Evolutionary conservation across 2,888 invertebrate species (phyloP).

Genomic region (Camptogramma bilineatum): DNA sequence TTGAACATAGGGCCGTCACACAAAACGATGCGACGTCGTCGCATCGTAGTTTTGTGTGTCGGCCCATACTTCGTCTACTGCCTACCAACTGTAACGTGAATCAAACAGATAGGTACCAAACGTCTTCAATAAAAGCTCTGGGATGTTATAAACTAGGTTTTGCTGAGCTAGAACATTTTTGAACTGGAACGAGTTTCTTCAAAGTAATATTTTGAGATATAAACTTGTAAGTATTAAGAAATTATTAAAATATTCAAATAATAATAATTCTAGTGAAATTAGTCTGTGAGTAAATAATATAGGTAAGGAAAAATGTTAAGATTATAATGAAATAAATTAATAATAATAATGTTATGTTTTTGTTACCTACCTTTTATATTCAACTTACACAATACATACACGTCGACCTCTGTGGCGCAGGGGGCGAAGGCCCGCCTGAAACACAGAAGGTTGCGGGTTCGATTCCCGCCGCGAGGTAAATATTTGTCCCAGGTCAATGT

Average conservation of each 20-base stretch:
- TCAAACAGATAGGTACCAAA: slow-evolving; percentile 16
- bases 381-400: neutral
- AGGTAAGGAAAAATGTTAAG: slow-evolving; percentile 83
- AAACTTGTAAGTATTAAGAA: slow-evolving; percentile 78
- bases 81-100: slow-evolving; percentile 35
- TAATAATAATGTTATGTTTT: slow-evolving; percentile 54
- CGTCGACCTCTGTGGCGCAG: too few species aligned
- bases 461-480: too few species aligned
- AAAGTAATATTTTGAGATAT: slow-evolving; percentile 74
- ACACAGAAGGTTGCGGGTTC: too few species aligned
- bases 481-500: too few species aligned
- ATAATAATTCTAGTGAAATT: slow-evolving; percentile 78
- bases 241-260: slow-evolving; percentile 81
- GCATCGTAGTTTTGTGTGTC: too few species aligned
- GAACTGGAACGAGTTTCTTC: slow-evolving; percentile 75
- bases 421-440: too few species aligned
- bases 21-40: too few species aligned
- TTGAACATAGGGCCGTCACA: too few species aligned
- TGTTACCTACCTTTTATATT: slow-evolving; percentile 21
- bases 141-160: slow-evolving; percentile 52
- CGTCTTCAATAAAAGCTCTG: slow-evolving; percentile 40
- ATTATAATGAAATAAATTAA: slow-evolving; percentile 82
- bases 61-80: slow-evolving; percentile 46
- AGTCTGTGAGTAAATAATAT: slow-evolving; percentile 77
- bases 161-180: slow-evolving; percentile 58